Evolutionary conservation across 2,797 vertebrate genomes (phyloP).

Genomic region (Graptemys geographica): DNA sequence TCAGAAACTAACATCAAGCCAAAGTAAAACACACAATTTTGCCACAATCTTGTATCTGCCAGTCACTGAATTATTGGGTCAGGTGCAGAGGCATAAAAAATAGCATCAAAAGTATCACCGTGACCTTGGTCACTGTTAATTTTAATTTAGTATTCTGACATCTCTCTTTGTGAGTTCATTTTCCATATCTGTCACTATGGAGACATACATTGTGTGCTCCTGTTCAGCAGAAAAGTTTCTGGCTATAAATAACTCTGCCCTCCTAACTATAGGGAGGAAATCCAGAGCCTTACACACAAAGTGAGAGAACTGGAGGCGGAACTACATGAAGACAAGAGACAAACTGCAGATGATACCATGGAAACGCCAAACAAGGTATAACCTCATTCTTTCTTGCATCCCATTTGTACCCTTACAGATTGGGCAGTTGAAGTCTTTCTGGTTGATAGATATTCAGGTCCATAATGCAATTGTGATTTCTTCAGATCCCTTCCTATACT

Average conservation of each 20-base stretch:
- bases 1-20: background rate
- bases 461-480: background rate
- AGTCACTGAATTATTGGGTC: background rate
- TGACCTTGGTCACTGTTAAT: background rate
- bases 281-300: conserved; percentile 78
- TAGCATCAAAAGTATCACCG: background rate
- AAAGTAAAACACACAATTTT: background rate
- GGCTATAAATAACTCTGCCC: background rate
- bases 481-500: background rate
- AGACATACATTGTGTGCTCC: background rate
- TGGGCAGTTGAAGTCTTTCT: background rate
- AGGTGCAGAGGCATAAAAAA: background rate
- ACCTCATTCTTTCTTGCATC: background rate
- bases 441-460: background rate
- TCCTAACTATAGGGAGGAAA: conserved; percentile 80
- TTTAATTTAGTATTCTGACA: background rate
- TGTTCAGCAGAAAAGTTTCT: background rate
- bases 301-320: conserved; percentile 79
- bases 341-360: conserved; percentile 19
- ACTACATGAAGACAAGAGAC: conserved; percentile 48
- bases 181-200: background rate
- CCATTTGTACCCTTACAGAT: background rate
- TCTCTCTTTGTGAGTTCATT: background rate
- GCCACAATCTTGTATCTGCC: background rate
- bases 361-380: conserved; percentile 65